Conservation (phyloP, 1,140 invertebrate genomes). For the Saccostrea glomerata region DNA sequence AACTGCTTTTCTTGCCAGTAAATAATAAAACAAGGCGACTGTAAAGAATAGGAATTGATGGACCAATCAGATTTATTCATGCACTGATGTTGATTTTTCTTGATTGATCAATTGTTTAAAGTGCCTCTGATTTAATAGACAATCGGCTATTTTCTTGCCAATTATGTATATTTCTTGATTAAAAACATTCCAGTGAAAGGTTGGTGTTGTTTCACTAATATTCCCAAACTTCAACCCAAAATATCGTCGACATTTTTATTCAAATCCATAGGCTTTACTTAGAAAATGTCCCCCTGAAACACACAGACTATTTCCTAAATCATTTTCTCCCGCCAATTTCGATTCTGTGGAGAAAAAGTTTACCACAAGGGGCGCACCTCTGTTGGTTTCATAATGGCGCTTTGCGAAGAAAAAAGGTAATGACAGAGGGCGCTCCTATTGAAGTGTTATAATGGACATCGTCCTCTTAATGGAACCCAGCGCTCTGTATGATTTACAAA, state of each 20-base stretch:
- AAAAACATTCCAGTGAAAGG: constrained; percentile 1
- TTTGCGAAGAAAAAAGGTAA: no score
- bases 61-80: neutral
- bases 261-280: no score
- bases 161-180: constrained; percentile 31
- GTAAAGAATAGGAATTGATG: neutral
- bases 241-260: neutral
- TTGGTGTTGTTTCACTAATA: neutral
- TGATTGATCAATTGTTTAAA: neutral
- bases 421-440: neutral
- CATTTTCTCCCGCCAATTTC: no score
- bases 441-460: neutral
- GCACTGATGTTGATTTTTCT: neutral
- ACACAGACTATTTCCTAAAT: no score
- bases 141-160: constrained; percentile 23
- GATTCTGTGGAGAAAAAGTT: neutral
- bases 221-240: neutral
- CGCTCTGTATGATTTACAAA: neutral
- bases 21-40: neutral
- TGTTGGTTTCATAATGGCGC: no score
- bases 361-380: neutral
- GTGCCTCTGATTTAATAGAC: neutral
- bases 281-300: no score
- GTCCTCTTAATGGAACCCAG: constrained; percentile 8
- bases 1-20: constrained; percentile 9